phyloP scores from a whole-genome alignment of 1,140 invertebrate species.

The Drosophila tristis region DNA sequence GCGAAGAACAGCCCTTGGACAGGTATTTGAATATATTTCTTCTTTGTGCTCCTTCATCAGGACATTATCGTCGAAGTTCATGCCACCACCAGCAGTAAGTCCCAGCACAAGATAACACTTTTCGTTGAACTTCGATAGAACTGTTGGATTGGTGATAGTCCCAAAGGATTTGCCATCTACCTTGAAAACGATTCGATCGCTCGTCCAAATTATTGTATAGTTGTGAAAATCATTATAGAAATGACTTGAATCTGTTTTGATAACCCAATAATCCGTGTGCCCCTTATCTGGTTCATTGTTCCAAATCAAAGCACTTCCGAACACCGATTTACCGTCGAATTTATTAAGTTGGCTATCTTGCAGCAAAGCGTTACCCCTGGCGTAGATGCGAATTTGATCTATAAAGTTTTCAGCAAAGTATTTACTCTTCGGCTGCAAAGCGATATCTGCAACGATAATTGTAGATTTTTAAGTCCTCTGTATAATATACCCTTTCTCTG shows the following conservation, averaged over 20 bases:
- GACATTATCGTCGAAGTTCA: constrained; percentile 46
- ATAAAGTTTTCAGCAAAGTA: not conserved
- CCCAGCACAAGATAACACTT: constrained; percentile 83
- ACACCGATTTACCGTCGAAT: constrained; percentile 7
- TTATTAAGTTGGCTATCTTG: not conserved
- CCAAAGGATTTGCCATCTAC: constrained; percentile 85
- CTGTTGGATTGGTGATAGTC: constrained; percentile 23
- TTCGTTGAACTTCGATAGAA: constrained; percentile 4
- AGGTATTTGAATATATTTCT: constrained; percentile 9
- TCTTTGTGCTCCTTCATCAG: not conserved
- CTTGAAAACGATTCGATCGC: constrained; percentile 84
- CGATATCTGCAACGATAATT: constrained; percentile 28
- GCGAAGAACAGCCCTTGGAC: not conserved
- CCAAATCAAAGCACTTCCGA: constrained; percentile 20
- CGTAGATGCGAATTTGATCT: constrained; percentile 29
- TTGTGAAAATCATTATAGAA: constrained; percentile 87
- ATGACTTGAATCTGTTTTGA: not conserved
- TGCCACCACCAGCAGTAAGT: constrained; percentile 39
- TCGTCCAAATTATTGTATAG: constrained; percentile 87
- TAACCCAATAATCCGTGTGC: too few relatives aligned
- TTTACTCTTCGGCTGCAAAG: constrained; percentile 2
- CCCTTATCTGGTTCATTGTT: too few relatives aligned
- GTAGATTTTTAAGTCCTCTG: not conserved
- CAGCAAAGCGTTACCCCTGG: constrained; percentile 12
- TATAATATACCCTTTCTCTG: not conserved